phyloP scores from a whole-genome alignment of 2,113 vertebrate genomes.

The Rattus norvegicus region GRCr8 NC_086019.1:208047001-208047500 shows the following conservation, averaged over 20 bases:
- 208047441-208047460: not conserved
- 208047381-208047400: not conserved
- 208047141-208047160: not conserved
- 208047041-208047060: not conserved
- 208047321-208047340: not conserved
- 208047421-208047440: not conserved
- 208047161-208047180: not conserved
- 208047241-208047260: not conserved
- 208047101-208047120: not conserved
- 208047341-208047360: not conserved
- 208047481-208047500: not conserved
- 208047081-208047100: not conserved
- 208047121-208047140: not conserved
- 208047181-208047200: no score
- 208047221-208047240: not conserved
- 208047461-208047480: not conserved
- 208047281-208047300: not conserved
- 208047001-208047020: not conserved
- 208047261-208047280: not conserved
- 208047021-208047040: not conserved
- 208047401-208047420: not conserved
- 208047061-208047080: not conserved
- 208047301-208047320: not conserved
- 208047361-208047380: not conserved
- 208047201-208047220: not conserved